phyloP scores from a whole-genome alignment of 35 echinoderm and acorn worm genomes.

The Holothuria glaberrima region DNA sequence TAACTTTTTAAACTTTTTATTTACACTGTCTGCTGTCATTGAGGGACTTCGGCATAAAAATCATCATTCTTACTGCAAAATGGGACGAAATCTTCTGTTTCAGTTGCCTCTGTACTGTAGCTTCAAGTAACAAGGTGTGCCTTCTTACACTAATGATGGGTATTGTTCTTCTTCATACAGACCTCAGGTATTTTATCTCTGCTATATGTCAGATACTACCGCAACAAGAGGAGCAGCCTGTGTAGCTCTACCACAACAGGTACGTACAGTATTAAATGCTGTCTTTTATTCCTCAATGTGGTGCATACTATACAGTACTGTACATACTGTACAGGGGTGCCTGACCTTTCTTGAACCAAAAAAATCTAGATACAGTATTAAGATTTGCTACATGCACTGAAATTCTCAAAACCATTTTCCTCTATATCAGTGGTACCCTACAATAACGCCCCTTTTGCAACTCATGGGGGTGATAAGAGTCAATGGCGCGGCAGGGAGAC shows the following conservation, averaged over 20 bases:
- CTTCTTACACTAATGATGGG: background rate
- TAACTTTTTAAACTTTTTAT: no score
- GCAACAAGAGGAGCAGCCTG: slow-evolving; percentile 55
- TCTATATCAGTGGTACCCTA: no score
- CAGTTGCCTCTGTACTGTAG: background rate
- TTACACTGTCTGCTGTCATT: background rate
- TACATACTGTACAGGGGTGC: no score
- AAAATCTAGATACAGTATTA: no score
- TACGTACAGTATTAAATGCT: background rate
- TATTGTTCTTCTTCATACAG: slow-evolving; percentile 23
- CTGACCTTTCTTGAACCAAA: no score
- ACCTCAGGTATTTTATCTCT: slow-evolving; percentile 38
- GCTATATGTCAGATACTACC: slow-evolving; percentile 48
- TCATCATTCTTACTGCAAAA: background rate
- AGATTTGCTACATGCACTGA: no score
- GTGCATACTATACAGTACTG: no score
- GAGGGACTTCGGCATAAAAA: background rate
- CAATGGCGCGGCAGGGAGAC: no score
- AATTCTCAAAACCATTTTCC: no score
- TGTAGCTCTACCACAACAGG: slow-evolving; percentile 55
- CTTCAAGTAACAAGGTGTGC: background rate
- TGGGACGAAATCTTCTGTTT: background rate
- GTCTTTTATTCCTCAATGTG: no score
- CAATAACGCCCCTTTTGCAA: no score
- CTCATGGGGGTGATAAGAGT: no score